A percentile compares a stretch with the other conserved stretches of the same genome.
These are phyloP conservation scores for Pachycephus smyrnensis DNA, from an alignment of 2,888 invertebrate genomes.

Conservation along the genomic window DNA sequence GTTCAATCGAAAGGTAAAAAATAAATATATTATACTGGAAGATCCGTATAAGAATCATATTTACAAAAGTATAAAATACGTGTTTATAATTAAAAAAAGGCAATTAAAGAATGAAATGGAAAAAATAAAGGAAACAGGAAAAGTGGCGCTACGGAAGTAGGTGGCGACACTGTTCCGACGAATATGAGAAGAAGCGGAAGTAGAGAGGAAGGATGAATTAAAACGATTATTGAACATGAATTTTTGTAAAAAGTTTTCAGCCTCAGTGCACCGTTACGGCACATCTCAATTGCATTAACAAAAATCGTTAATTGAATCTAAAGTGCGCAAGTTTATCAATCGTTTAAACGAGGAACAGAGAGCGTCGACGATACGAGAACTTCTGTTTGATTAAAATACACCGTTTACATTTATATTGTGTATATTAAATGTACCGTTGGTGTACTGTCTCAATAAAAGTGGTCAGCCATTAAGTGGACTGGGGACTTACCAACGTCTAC, in stretches of 20 bases:
- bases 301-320: neutral
- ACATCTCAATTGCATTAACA: neutral
- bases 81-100: neutral
- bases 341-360: neutral
- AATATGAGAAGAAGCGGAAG: neutral
- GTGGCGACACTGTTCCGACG: neutral
- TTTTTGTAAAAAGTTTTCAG: neutral
- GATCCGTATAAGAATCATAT: slow-evolving; percentile 56
- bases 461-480: too few relatives aligned
- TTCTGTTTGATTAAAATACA: neutral
- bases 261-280: neutral
- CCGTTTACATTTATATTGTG: neutral
- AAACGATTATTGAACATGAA: neutral
- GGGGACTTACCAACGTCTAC: too few relatives aligned
- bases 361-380: neutral
- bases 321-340: neutral
- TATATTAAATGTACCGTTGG: neutral
- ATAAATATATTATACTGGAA: slow-evolving; percentile 61
- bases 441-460: neutral
- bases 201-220: neutral
- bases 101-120: slow-evolving; percentile 13
- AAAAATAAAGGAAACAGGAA: slow-evolving; percentile 29
- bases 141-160: neutral
- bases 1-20: slow-evolving; percentile 43
- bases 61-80: slow-evolving; percentile 54